Evolutionary conservation across 2,113 vertebrate genomes (phyloP), one percentile per base, ranked within the genome.

Genomic region (Eublepharis macularius): DNA sequence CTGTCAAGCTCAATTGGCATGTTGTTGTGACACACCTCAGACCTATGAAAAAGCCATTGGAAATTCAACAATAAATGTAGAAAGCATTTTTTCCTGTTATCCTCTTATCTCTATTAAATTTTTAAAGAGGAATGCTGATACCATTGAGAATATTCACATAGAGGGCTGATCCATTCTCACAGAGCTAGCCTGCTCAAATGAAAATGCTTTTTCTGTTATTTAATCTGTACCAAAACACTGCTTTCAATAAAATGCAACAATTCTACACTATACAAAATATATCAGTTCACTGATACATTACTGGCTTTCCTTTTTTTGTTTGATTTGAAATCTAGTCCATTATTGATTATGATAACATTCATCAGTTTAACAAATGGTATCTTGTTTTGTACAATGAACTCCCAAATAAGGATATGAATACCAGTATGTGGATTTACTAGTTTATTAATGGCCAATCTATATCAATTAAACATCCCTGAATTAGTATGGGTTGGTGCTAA

Each of bases 11-110:
- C 8, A 88, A 81, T 2, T 73, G 39, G 43, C 11, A 34, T 0
- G 2, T 89, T 84, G 68, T 24, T 60, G 39, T 90, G 73, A n/a
- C 14, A 87, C 2, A 83, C 43, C 45, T 91, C 24, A 45, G 74
- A 66, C 4, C 69, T 78, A 72, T 66, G 32, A 51, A 41, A 86
- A 90, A 12, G 2, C 1, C 49, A 79, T 63, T 79, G 84, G 41
- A 87, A 92, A 68, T 57, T 49, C 39, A 80, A 85, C 2, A 75
- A 6, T 1, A 77, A 45, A 14, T 57, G 2, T 75, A 85, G 54
- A 39, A 88, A 81, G 83, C n/a, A 4, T 36, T 90, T 88, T 63
- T 0, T 17, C 73, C 34, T 60, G 2, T 32, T 26, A 75, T 29
- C 29, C 39, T 81, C 45, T 51, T 69, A 69, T 51, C 70, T 26